Percentiles rank a stretch among this genome's conserved stretches.
These are phyloP conservation scores for Cabera pusaria DNA, from an alignment of 2,888 invertebrate genomes.

Conservation along the genomic window DNA sequence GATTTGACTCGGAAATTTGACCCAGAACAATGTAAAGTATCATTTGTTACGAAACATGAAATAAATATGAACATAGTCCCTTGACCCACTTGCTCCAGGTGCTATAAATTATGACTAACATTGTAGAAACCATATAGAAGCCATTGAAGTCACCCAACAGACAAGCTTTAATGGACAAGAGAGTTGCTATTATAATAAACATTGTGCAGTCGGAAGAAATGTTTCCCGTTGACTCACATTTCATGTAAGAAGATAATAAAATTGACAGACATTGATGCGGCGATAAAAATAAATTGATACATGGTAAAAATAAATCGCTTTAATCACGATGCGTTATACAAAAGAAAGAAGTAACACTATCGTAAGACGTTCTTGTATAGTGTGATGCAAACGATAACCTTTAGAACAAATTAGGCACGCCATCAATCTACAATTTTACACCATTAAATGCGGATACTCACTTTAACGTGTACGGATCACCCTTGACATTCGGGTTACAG, in stretches of 20 bases:
- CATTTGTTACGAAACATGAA: slow-evolving; percentile 33
- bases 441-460: slow-evolving; percentile 36
- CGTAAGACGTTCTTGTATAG: slow-evolving; percentile 17
- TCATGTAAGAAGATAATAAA: slow-evolving; percentile 8
- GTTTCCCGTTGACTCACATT: slow-evolving; percentile 4
- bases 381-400: slow-evolving; percentile 34
- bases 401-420: slow-evolving; percentile 27
- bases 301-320: slow-evolving; percentile 16
- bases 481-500: slow-evolving; percentile 44
- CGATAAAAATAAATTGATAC: slow-evolving; percentile 15
- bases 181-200: slow-evolving; percentile 14
- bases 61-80: slow-evolving; percentile 34
- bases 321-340: slow-evolving; percentile 14
- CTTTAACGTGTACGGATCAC: slow-evolving; percentile 38
- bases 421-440: slow-evolving; percentile 19
- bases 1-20: slow-evolving; percentile 25
- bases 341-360: slow-evolving; percentile 17
- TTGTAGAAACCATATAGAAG: slow-evolving; percentile 18
- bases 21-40: slow-evolving; percentile 32
- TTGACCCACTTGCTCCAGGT: slow-evolving; percentile 32
- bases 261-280: slow-evolving; percentile 11
- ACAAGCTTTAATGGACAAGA: slow-evolving; percentile 21
- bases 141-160: slow-evolving; percentile 18
- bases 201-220: slow-evolving; percentile 6
- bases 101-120: slow-evolving; percentile 28